phyloP scores from a whole-genome alignment of 2,113 vertebrate genomes.

The Sisor rabdophorus region DNA sequence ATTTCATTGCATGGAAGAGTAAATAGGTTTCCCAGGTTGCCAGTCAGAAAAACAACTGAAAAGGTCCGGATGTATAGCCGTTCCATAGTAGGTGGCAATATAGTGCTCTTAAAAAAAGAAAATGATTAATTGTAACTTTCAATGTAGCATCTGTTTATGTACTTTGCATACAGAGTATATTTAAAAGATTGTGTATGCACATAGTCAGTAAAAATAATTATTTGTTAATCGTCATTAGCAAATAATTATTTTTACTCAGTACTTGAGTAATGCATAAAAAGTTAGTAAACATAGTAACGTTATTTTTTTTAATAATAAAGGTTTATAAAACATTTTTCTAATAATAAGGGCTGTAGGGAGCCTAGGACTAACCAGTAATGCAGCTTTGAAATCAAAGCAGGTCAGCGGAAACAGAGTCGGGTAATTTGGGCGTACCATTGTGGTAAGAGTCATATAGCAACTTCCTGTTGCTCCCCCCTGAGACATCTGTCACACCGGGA shows the following conservation, averaged over 20 bases:
- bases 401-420: conserved; percentile 50
- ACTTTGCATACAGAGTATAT: no score
- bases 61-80: conserved; percentile 46
- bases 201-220: background rate
- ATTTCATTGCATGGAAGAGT: conserved; percentile 65
- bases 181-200: background rate
- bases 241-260: no score
- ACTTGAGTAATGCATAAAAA: no score
- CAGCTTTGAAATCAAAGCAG: conserved; percentile 57
- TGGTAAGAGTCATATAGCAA: conserved; percentile 42
- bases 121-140: background rate
- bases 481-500: conserved; percentile 56
- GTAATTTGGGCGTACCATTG: conserved; percentile 45
- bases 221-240: no score
- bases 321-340: background rate
- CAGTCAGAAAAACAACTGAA: conserved; percentile 58
- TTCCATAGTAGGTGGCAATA: conserved; percentile 11
- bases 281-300: background rate
- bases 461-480: conserved; percentile 55
- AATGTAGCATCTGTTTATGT: background rate
- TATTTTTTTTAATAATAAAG: background rate
- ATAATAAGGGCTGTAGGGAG: conserved; percentile 41
- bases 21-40: conserved; percentile 68
- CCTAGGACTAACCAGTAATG: conserved; percentile 49
- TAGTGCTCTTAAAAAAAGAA: background rate